These are phyloP conservation scores for Pteropus alecto DNA, from an alignment of 2,113 vertebrate genomes.

Conservation along the genomic window DNA sequence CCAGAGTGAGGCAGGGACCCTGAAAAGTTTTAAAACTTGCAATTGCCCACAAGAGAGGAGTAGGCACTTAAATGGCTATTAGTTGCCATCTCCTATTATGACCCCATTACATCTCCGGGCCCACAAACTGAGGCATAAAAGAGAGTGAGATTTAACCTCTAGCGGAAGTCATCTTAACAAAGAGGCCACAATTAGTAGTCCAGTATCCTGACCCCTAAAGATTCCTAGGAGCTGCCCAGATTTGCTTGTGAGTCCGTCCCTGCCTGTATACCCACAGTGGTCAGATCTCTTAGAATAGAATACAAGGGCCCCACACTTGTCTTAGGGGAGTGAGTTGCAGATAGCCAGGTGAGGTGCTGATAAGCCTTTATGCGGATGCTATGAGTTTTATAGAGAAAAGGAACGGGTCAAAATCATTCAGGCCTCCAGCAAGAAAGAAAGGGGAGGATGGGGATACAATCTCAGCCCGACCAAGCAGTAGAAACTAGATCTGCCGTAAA, in stretches of 20 bases:
- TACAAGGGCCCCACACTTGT: background rate
- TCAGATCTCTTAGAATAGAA: background rate
- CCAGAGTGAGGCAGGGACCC: background rate
- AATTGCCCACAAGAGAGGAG: background rate
- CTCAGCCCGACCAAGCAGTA: background rate
- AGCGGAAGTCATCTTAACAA: background rate
- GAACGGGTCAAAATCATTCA: background rate
- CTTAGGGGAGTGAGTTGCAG: background rate
- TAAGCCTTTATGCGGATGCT: background rate
- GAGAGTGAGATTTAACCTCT: background rate
- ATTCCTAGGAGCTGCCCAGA: accelerated
- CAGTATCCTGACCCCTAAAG: background rate
- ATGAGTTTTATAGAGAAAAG: background rate
- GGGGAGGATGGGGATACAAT: background rate
- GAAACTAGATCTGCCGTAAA: background rate
- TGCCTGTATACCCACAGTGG: accelerated
- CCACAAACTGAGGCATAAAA: background rate
- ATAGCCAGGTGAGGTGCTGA: background rate
- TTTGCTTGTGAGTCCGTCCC: background rate
- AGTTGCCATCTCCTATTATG: background rate
- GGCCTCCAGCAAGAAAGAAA: background rate
- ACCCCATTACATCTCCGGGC: background rate
- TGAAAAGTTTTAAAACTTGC: background rate
- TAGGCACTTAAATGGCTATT: background rate
- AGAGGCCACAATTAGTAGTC: background rate